Base-by-base conservation (phyloP, 2,113 vertebrate species). In the Ochotona princeps region DNA sequence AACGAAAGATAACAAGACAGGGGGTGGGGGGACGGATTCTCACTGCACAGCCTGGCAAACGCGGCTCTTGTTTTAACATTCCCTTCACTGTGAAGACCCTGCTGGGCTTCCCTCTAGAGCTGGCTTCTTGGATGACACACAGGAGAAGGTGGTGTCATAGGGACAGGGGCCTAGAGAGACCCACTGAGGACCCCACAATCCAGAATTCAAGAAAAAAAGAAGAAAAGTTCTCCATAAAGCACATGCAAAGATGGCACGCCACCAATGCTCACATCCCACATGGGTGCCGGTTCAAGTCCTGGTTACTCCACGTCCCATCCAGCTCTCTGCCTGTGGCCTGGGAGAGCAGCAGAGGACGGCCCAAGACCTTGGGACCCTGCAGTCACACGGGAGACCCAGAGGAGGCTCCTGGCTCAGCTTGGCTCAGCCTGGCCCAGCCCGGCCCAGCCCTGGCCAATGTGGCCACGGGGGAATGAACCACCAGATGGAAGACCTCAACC, bases 1-100 rank as follows among this genome's bases (percentile, higher is more conserved):
- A 87, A 13, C 0, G 63, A 92, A 90, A 93, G 76, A 60, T 75
- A 91, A 66, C 30, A 0, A 1, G 93, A 70, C 28, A 47, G 17
- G 63, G 0, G 8, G 57, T 83, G 25, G 65, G 5, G 5, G 70
- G 89, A 85, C 69, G 38, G 67, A 66, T 1, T 79, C 82, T 90
- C 25, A 12, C 26, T 44, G 94, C 89, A 90, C 70, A 95, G 89
- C 89, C 85, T 95, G 73, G 54, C 67, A 84, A 89, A 35, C 80
- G 96, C 83, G 92, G 84, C 63, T 70, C 91, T 90, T 93, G 38
- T 44, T 67, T 80, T 18, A 87, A 83, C 73, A 70, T 51, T 75
- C 80, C 87, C 38, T 70, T 69, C 84, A 69, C 61, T 44, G 38
- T 44, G 35, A 49, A 9, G 30, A 35, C 63, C 26, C 73, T 44